phyloP scores from a whole-genome alignment of 2,797 vertebrate species.

The Denticeps clupeoides region DNA sequence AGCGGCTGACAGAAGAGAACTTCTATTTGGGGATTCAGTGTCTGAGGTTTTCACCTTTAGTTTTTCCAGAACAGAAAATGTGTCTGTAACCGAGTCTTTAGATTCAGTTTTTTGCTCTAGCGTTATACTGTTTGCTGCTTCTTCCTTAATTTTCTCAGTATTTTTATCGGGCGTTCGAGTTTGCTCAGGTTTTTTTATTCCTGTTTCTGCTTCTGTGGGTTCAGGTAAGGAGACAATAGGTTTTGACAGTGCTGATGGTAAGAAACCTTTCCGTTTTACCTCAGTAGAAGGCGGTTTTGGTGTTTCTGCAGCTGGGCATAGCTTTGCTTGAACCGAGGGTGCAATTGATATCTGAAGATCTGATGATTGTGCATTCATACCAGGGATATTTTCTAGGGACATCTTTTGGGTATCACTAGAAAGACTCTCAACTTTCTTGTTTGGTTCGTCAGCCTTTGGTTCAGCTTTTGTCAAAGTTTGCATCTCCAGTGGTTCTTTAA shows the following conservation, averaged over 20 bases:
- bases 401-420: constrained; percentile 5
- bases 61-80: constrained; percentile 16
- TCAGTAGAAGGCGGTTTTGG: constrained; percentile 5
- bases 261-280: too few relatives aligned
- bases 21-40: too few relatives aligned
- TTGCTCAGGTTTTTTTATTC: constrained; percentile 35
- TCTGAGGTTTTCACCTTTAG: too few relatives aligned
- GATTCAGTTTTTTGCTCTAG: constrained; percentile 17
- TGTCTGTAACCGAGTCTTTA: constrained; percentile 7
- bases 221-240: too few relatives aligned
- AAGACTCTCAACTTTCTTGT: background rate
- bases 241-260: too few relatives aligned
- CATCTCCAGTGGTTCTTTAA: constrained; percentile 9
- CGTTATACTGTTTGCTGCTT: too few relatives aligned
- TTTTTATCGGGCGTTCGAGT: constrained; percentile 41
- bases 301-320: constrained; percentile 19
- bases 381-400: constrained; percentile 26
- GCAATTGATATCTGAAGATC: constrained; percentile 24
- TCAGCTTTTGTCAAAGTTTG: background rate
- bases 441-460: constrained; percentile 4
- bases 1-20: too few relatives aligned
- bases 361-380: constrained; percentile 32
- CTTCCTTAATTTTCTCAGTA: constrained; percentile 23
- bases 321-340: constrained; percentile 17
- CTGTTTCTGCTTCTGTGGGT: constrained; percentile 22